phyloP scores from a whole-genome alignment of 2,888 invertebrate species.

The Caradrina clavipalpis region DNA sequence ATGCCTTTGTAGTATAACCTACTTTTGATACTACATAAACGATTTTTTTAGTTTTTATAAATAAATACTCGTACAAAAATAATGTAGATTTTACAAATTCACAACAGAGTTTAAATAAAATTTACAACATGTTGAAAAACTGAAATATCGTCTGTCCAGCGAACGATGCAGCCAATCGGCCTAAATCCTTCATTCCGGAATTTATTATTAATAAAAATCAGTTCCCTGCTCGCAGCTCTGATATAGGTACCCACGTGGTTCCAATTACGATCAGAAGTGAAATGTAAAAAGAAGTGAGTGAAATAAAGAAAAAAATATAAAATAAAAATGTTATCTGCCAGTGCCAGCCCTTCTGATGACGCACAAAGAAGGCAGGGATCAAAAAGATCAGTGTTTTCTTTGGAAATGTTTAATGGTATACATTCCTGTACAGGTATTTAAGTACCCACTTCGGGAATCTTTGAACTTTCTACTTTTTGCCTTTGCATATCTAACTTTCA shows the following conservation, averaged over 20 bases:
- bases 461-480: slow-evolving; percentile 13
- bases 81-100: slow-evolving; percentile 1
- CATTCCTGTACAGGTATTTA: slow-evolving; percentile 41
- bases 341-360: slow-evolving; percentile 32
- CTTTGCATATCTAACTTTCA: background rate
- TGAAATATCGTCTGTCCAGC: slow-evolving; percentile 40
- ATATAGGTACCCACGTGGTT: slow-evolving; percentile 23
- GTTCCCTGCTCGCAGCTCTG: slow-evolving; percentile 47
- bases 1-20: background rate
- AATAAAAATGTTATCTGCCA: slow-evolving; percentile 47
- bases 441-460: slow-evolving; percentile 22
- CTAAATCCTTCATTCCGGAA: slow-evolving; percentile 58
- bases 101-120: slow-evolving; percentile 37
- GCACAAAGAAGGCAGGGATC: slow-evolving; percentile 55
- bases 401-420: slow-evolving; percentile 61
- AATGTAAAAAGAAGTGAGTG: slow-evolving; percentile 51
- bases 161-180: slow-evolving; percentile 49
- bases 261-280: slow-evolving; percentile 27
- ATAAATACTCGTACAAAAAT: background rate
- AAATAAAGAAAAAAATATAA: slow-evolving; percentile 43
- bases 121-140: slow-evolving; percentile 27
- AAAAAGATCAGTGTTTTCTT: slow-evolving; percentile 65
- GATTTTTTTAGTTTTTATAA: background rate
- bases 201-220: slow-evolving; percentile 56
- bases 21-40: background rate